A percentile compares a stretch with the other conserved stretches of the same genome.
Conservation (phyloP, 2,797 vertebrate genomes). For the Gambusia yucatana region DNA sequence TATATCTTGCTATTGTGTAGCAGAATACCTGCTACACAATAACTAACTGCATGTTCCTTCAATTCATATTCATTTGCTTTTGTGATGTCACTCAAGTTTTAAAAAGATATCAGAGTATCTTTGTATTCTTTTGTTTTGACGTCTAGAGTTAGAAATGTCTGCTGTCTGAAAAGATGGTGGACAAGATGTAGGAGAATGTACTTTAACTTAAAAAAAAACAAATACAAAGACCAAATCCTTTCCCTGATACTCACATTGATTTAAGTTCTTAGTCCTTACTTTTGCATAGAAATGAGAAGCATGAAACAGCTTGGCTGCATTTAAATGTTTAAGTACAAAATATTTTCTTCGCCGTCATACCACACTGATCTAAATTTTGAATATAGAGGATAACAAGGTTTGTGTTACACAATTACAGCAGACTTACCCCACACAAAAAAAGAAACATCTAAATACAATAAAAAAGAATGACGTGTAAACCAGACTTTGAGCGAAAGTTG, state of each 20-base stretch:
- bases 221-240: not conserved
- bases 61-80: not conserved
- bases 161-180: not conserved
- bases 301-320: not conserved
- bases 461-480: not conserved
- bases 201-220: not conserved
- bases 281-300: not conserved
- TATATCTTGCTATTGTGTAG: no score
- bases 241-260: not conserved
- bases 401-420: not conserved
- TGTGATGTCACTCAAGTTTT: not conserved
- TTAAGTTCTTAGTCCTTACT: not conserved
- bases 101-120: not conserved
- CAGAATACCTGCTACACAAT: not conserved
- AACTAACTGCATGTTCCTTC: not conserved
- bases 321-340: not conserved
- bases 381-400: not conserved
- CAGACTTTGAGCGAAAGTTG: not conserved
- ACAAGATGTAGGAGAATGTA: not conserved
- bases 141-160: not conserved
- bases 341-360: not conserved
- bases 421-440: not conserved
- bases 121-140: not conserved
- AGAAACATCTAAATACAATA: not conserved
- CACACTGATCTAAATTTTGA: not conserved